Percentiles rank a stretch among this genome's conserved stretches.
These are phyloP conservation scores for Microchrysa polita DNA, from an alignment of 2,888 invertebrate species.

Conservation along the genomic window DNA sequence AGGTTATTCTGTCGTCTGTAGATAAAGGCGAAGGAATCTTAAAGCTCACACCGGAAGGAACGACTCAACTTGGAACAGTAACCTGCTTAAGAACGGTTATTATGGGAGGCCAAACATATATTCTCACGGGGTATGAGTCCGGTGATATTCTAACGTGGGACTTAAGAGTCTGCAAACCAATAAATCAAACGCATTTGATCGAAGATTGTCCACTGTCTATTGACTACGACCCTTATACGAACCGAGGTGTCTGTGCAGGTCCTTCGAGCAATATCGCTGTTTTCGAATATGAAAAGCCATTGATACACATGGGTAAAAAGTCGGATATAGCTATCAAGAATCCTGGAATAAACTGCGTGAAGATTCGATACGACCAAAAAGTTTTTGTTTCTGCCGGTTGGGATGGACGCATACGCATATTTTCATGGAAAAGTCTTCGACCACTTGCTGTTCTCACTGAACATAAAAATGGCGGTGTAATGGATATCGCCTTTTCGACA, in stretches of 20 bases:
- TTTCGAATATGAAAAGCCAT: conserved; percentile 59
- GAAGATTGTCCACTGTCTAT: conserved; percentile 75
- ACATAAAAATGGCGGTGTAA: conserved; percentile 76
- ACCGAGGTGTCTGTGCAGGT: conserved; percentile 74
- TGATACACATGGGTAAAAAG: conserved; percentile 67
- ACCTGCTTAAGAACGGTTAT: conserved; percentile 69
- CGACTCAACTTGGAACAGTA: conserved; percentile 66
- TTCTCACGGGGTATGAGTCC: conserved; percentile 78
- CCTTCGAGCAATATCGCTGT: conserved; percentile 58
- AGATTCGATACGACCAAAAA: conserved; percentile 75
- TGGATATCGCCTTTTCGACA: conserved; percentile 77
- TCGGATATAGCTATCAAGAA: conserved; percentile 75
- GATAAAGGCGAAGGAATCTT: conserved; percentile 58
- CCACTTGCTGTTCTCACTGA: conserved; percentile 78
- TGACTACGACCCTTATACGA: conserved; percentile 74
- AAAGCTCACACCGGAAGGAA: neutral
- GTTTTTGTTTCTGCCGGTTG: conserved; percentile 80
- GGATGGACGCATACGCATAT: conserved; percentile 79
- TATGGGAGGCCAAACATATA: conserved; percentile 65
- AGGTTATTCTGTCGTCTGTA: conserved; percentile 61
- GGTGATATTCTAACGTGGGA: conserved; percentile 80
- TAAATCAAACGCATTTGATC: conserved; percentile 60
- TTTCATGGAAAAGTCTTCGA: conserved; percentile 80
- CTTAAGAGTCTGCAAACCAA: conserved; percentile 68
- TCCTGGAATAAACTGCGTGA: conserved; percentile 76